These are phyloP conservation scores for Halcyon leucocephala DNA, from an alignment of 2,797 vertebrate species.

Conservation along the genomic window DNA sequence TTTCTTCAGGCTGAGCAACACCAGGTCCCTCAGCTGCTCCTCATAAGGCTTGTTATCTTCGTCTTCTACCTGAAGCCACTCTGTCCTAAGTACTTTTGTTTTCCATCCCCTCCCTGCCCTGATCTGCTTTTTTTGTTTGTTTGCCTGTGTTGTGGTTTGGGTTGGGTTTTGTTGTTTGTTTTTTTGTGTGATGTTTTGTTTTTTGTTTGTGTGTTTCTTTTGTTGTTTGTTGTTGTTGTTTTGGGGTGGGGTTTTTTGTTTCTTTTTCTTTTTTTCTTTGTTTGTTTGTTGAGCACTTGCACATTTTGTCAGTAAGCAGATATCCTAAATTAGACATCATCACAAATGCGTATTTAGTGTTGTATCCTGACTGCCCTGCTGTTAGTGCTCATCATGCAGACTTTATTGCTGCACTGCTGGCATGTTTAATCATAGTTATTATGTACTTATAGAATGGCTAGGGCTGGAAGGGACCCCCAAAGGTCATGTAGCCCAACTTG, in stretches of 20 bases:
- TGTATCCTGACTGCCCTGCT: background rate
- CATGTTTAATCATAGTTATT: background rate
- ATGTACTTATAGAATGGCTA: background rate
- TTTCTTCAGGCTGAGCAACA: no score
- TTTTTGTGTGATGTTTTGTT: no score
- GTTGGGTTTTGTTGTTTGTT: background rate
- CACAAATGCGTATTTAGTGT: background rate
- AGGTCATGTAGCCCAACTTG: background rate
- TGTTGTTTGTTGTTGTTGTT: background rate
- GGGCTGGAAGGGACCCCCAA: no score
- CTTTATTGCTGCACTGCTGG: background rate
- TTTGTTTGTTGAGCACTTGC: background rate
- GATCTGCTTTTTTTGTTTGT: background rate
- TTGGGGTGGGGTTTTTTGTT: no score
- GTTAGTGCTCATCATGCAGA: background rate
- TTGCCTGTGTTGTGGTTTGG: background rate
- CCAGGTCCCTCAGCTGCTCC: no score
- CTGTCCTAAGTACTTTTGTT: background rate
- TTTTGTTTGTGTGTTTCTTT: background rate
- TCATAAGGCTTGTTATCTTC: no score
- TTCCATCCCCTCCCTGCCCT: accelerated
- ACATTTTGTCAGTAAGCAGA: background rate
- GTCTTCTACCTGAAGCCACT: background rate
- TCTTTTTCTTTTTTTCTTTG: no score
- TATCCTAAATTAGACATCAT: background rate